These are phyloP conservation scores for Leptinotarsa texana DNA, from an alignment of 1,140 invertebrate genomes.

Conservation along the genomic window DNA sequence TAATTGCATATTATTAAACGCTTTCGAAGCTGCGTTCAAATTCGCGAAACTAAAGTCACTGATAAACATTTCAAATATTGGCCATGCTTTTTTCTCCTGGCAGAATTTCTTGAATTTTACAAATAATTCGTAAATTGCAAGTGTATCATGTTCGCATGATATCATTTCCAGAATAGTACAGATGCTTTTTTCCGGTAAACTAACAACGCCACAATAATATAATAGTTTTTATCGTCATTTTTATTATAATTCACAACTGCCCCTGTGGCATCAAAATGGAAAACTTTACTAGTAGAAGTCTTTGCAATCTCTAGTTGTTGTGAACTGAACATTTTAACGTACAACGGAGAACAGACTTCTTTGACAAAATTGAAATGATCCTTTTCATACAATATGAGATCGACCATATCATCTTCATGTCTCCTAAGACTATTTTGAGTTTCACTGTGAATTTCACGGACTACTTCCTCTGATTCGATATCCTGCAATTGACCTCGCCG, in stretches of 20 bases:
- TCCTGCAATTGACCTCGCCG: not conserved
- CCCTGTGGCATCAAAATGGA: not conserved
- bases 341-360: not conserved
- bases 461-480: not conserved
- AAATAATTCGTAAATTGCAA: not conserved
- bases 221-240: not conserved
- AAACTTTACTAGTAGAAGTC: not conserved
- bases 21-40: not conserved
- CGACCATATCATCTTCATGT: constrained; percentile 1
- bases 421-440: not conserved
- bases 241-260: not conserved
- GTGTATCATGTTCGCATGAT: not conserved
- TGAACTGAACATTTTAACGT: not conserved
- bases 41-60: constrained; percentile 1
- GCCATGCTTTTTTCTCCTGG: not conserved
- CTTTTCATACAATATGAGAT: not conserved
- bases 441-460: not conserved
- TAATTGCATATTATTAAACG: not conserved
- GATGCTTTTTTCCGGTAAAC: not conserved
- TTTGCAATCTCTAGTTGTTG: not conserved
- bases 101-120: not conserved
- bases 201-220: not conserved
- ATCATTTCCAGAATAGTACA: not conserved
- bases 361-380: not conserved
- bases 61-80: not conserved